Evolutionary conservation across 2,888 invertebrate genomes (phyloP).

Genomic region (Nipponacmea schrenckii): DNA sequence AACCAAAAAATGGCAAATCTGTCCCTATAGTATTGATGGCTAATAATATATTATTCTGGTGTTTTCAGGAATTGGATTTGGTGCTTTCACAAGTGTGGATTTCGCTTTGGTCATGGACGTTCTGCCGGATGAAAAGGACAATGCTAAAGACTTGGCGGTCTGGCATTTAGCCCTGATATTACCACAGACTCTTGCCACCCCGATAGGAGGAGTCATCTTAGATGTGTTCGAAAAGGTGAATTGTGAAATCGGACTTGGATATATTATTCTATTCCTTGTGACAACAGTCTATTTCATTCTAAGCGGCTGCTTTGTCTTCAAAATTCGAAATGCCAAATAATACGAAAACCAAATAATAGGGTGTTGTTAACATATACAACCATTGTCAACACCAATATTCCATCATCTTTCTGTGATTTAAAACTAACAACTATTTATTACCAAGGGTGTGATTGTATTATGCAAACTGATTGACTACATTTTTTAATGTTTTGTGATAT

Average conservation of each 20-base stretch:
- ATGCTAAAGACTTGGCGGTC: constrained; percentile 65
- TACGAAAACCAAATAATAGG: neutral
- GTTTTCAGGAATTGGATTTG: constrained; percentile 61
- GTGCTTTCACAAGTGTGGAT: constrained; percentile 64
- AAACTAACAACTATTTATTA: no score
- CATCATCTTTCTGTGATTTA: no score
- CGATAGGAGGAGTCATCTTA: constrained; percentile 61
- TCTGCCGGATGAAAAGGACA: constrained; percentile 60
- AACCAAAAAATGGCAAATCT: no score
- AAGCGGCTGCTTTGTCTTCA: constrained; percentile 60
- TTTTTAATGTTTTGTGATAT: no score
- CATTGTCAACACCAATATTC: no score
- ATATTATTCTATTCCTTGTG: constrained; percentile 62
- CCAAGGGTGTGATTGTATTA: no score
- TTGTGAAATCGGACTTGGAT: constrained; percentile 63
- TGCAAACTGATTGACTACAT: no score
- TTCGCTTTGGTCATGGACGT: constrained; percentile 67
- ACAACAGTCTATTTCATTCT: constrained; percentile 61
- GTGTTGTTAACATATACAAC: no score
- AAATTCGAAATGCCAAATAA: constrained; percentile 53
- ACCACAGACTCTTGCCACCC: constrained; percentile 66
- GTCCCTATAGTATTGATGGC: no score
- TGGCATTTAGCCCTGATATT: constrained; percentile 66
- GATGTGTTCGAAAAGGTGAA: constrained; percentile 64
- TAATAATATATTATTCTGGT: neutral